Evolutionary conservation across 2,888 invertebrate genomes (phyloP), one percentile per base, ranked within the genome.

Genomic region (Cyclophora albipunctata): DNA sequence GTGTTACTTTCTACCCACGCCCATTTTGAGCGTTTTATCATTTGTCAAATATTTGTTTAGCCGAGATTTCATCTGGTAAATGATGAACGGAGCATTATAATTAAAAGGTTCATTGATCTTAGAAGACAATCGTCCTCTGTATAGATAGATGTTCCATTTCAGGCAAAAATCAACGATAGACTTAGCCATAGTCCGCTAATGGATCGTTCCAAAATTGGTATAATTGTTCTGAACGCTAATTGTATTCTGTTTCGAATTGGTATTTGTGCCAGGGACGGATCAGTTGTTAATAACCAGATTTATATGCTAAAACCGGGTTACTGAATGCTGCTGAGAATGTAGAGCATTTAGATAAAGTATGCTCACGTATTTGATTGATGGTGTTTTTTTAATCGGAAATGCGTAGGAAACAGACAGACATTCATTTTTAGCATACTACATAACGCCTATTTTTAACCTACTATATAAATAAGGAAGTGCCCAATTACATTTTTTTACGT

Each of bases 141-240:
- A 47, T 42, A 43, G 46, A 50, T 37, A 47, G 52, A 43, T 51
- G 47, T 37, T 20, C 20, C 20, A 20, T 20, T 20, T 20, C 20
- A 20, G 20, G 20, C 20, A 20, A 20, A 45, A 34, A 6, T n/a
- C n/a, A 34, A 4, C 34, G 34, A 46, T 46, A 57, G 79, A 71
- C 74, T 84, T 84, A 83, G 79, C 75, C 55, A 65, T 58, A 56
- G 58, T 67, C 55, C 64, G 78, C 76, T 84, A 85, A 84, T 79
- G 62, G 68, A 53, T 56, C 53, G 60, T 59, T 58, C 64, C 62
- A 67, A 67, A 74, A 69, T 69, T 75, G 65, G 66, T 65, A 68
- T 84, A 82, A 86, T 84, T 85, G 80, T 72, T 82, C 71, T 58
- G 69, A 72, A 70, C 71, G 83, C 75, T 85, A 84, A 84, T 85